Evolutionary conservation across 2,113 vertebrate species (phyloP).

Genomic region (Corythoichthys haematopterus): DNA sequence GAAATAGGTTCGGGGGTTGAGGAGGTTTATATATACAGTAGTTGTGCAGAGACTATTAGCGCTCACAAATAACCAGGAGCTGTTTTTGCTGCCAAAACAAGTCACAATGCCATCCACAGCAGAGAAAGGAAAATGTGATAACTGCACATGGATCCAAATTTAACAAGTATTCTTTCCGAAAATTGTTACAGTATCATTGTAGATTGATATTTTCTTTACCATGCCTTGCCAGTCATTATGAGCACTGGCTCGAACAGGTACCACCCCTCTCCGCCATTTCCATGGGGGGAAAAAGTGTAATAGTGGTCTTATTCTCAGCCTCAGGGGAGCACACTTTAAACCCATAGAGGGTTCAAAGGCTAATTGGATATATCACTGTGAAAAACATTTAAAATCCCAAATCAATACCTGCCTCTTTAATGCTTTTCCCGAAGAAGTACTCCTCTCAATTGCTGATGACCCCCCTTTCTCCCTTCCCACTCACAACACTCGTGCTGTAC

Average conservation of each 20-base stretch:
- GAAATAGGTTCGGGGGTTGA: constrained; percentile 15
- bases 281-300: constrained; percentile 37
- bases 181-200: not conserved
- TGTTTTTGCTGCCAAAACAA: constrained; percentile 51
- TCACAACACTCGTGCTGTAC: constrained; percentile 41
- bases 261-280: constrained; percentile 16
- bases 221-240: constrained; percentile 23
- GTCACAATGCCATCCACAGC: constrained; percentile 31
- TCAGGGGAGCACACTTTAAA: constrained; percentile 50
- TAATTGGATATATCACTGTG: constrained; percentile 74
- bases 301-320: constrained; percentile 36
- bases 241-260: constrained; percentile 52
- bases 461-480: constrained; percentile 22
- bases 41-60: constrained; percentile 62
- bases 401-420: constrained; percentile 75
- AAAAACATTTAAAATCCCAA: constrained; percentile 75
- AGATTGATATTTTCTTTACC: constrained; percentile 26
- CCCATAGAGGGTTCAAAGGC: constrained; percentile 72
- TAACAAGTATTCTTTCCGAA: not conserved
- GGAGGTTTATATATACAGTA: constrained; percentile 31
- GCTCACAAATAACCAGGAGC: constrained; percentile 57
- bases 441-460: constrained; percentile 54
- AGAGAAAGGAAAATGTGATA: constrained; percentile 22
- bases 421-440: constrained; percentile 71
- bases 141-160: constrained; percentile 3